A percentile compares a stretch with the other conserved stretches of the same genome.
Evolutionary conservation across 1,140 invertebrate species (phyloP).

Genomic region (Drosophila erecta): DNA sequence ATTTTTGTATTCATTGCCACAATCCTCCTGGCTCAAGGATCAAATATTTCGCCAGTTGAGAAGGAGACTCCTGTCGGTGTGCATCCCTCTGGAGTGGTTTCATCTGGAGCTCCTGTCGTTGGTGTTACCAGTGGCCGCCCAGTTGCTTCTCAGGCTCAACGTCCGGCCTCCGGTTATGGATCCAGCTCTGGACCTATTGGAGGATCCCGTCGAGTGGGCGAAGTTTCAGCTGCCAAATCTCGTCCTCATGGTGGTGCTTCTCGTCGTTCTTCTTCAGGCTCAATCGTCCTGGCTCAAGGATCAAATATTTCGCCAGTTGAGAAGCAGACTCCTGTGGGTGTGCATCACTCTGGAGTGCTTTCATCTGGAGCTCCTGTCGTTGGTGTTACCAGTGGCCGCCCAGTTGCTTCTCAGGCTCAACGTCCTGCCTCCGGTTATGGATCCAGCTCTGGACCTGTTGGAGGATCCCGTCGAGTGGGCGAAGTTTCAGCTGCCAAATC

Average conservation of each 20-base stretch:
- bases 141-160: slow-evolving; percentile 4
- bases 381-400: not conserved
- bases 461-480: not conserved
- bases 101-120: slow-evolving; percentile 1
- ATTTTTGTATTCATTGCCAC: slow-evolving; percentile 22
- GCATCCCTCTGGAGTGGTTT: slow-evolving; percentile 11
- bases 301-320: slow-evolving; percentile 10
- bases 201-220: slow-evolving; percentile 3
- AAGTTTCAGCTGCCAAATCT: not conserved
- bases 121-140: slow-evolving; percentile 3
- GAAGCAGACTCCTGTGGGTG: slow-evolving; percentile 8
- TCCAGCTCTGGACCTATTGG: not conserved
- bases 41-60: slow-evolving; percentile 5
- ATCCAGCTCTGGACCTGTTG: not conserved
- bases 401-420: slow-evolving; percentile 3
- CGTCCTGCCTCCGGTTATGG: slow-evolving; percentile 7
- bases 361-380: slow-evolving; percentile 6
- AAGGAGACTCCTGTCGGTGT: slow-evolving; percentile 13
- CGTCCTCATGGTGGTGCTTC: slow-evolving; percentile 16
- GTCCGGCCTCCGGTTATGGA: slow-evolving; percentile 1
- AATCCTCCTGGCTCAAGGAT: slow-evolving; percentile 30
- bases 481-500: slow-evolving; percentile 1
- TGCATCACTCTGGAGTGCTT: slow-evolving; percentile 10
- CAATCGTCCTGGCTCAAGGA: slow-evolving; percentile 30
- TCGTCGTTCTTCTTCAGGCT: slow-evolving; percentile 9